Evolutionary conservation across 2,797 vertebrate genomes (phyloP), one percentile per base, ranked within the genome.

Genomic region (Sebastes umbrosus): DNA sequence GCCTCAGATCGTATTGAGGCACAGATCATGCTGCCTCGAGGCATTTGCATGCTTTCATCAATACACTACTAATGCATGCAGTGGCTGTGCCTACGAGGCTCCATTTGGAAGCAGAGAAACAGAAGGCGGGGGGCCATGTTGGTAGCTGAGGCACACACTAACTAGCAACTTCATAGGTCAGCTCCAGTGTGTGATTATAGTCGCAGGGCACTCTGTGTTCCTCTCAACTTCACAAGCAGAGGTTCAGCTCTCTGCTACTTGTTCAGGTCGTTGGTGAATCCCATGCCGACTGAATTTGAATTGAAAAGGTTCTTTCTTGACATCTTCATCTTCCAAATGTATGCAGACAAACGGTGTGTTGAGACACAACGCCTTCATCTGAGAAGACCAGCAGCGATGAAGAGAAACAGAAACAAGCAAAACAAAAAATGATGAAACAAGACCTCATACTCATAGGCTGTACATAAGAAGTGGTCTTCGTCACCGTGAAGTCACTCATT

Each of bases 21-120:
- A 36, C 79, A 69, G 79, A 89, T 90, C 86, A 46, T 27, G 81
- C 84, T 62, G 84, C 89, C 89, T 87, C 18, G 4, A 84, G 90
- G 85, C 87, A 87, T 94, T 88, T 84, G 91, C 91, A 89, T 90
- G 84, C 80, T 88, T 92, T 90, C 80, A 91, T 92, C 93, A 87
- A 87, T 86, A 88, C 78, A 6, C 75, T 55, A 8, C 83, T 91
- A 85, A 90, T 80, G 88, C 90, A 89, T 83, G 89, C 88, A 81
- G 88, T 3, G 79, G 83, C 83, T 65, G 80, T 59, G 82, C 66
- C 80, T 72, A 50, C 67, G 12, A 71, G 68, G 36, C 73, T 78
- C 77, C 82, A 46, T 82, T 90, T 73, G 84, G 83, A 69, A 43
- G 74, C 31, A 14, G 20, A 81, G 82, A 25, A 83, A 81, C 84